phyloP scores from a whole-genome alignment of 2,113 vertebrate species.

The Odontesthes bonariensis region DNA sequence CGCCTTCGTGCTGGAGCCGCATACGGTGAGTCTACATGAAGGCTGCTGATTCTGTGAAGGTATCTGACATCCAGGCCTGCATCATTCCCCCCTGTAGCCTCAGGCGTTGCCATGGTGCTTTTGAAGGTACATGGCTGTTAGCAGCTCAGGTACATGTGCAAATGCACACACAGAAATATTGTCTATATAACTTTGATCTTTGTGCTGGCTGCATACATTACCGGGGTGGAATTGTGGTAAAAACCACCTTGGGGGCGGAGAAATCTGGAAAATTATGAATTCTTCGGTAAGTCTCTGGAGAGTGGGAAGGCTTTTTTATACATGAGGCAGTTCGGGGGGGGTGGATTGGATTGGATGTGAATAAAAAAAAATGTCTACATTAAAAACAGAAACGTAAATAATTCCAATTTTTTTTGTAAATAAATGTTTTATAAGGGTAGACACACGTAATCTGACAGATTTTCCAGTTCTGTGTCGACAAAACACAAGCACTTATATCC shows the following conservation, averaged over 20 bases:
- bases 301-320: constrained; percentile 49
- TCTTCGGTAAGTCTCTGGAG: constrained; percentile 59
- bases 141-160: constrained; percentile 51
- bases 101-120: constrained; percentile 42
- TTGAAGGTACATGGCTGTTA: constrained; percentile 67
- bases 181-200: constrained; percentile 71
- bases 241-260: constrained; percentile 60
- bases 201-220: constrained; percentile 65
- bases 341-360: background rate
- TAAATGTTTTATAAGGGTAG: no score
- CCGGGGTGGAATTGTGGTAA: constrained; percentile 23
- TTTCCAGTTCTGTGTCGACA: constrained; percentile 2
- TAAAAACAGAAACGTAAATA: constrained; percentile 20
- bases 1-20: constrained; percentile 41
- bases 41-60: constrained; percentile 12
- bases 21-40: constrained; percentile 37
- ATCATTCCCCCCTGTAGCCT: constrained; percentile 53
- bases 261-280: constrained; percentile 62
- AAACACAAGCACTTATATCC: constrained; percentile 6
- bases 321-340: constrained; percentile 43
- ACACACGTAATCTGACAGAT: background rate
- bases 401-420: background rate
- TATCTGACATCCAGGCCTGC: constrained; percentile 52
- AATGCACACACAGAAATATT: constrained; percentile 49
- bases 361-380: constrained; percentile 25